Base-by-base conservation (phyloP, 1,140 invertebrate genomes). In the Drosophila arawakana region DNA sequence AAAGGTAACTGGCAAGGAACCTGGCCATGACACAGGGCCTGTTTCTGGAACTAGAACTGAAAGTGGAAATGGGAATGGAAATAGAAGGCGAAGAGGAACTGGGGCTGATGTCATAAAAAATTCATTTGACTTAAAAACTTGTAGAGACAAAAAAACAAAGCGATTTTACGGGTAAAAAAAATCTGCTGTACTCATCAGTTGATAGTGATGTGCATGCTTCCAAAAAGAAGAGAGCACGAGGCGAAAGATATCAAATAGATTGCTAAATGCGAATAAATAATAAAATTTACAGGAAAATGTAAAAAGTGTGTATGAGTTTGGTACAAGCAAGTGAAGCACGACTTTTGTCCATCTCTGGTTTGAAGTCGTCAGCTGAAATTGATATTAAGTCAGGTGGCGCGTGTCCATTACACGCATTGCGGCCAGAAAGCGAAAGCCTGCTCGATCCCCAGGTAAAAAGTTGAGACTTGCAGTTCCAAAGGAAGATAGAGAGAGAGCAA, bases 331-430 rank as follows among this genome's bases (percentile, higher is more conserved):
- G n/a, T 11, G 2, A 18, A 15, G 10, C 43, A 37, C 44, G 44
- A 61, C 1, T 8, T 15, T 41, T 7, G 9, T 2, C 9, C 63
- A 25, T 57, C 52, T n/a, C 43, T 25, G 57, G 50, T 15, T 46
- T 13, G 3, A 15, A 60, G 62, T 66, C 15, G 37, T 55, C 41
- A 37, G 59, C 47, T 37, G 71, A 86, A 86, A 86, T 88, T 86
- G 79, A 86, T 88, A 89, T 89, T 83, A 89, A 88, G 84, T 89
- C 84, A 89, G 83, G 71, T 78, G 84, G 84, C 82, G 82, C 82
- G 82, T 85, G 82, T 85, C 83, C 82, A 85, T 85, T 86, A 86
- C 82, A 85, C 75, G 82, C 82, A 78, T 63, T 86, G 82, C 76
- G 70, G 72, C 69, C 54, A 57, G 71, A 81, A 75, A 81, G 80